Conservation (phyloP, 2,113 vertebrate genomes). For the Clarias batrachus region DNA sequence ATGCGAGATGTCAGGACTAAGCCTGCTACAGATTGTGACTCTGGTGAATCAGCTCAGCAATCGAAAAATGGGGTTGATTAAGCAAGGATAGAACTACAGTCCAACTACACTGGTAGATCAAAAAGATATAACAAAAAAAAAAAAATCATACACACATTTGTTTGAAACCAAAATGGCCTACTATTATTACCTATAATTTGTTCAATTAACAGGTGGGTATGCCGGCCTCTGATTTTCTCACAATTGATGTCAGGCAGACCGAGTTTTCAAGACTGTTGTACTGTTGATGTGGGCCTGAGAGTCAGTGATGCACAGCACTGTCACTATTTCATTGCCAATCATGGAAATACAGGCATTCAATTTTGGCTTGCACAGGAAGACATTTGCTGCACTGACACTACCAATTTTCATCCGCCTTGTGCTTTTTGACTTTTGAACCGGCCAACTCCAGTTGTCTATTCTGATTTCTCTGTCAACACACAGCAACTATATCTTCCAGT, state of each 20-base stretch:
- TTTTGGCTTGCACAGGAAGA: conserved; percentile 8
- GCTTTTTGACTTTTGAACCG: conserved; percentile 11
- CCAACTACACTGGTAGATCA: neutral
- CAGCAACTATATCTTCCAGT: neutral
- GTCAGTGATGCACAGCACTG: neutral
- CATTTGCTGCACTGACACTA: conserved; percentile 13
- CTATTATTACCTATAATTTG: neutral
- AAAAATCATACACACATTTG: neutral
- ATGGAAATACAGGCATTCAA: conserved; percentile 1
- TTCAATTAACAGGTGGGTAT: neutral
- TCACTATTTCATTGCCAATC: conserved; percentile 7
- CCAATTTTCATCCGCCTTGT: neutral
- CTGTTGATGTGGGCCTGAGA: neutral
- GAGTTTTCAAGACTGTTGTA: no score
- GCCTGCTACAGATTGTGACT: neutral
- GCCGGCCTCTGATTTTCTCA: neutral
- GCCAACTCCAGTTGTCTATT: neutral
- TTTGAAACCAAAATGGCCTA: neutral
- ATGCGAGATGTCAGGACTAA: neutral
- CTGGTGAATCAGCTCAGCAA: neutral
- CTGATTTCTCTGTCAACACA: neutral
- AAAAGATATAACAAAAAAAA: neutral
- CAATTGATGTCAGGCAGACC: neutral
- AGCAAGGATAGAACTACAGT: neutral
- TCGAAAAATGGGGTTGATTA: neutral